phyloP scores from a whole-genome alignment of 2,888 invertebrate species.

The Thumatha senex region DNA sequence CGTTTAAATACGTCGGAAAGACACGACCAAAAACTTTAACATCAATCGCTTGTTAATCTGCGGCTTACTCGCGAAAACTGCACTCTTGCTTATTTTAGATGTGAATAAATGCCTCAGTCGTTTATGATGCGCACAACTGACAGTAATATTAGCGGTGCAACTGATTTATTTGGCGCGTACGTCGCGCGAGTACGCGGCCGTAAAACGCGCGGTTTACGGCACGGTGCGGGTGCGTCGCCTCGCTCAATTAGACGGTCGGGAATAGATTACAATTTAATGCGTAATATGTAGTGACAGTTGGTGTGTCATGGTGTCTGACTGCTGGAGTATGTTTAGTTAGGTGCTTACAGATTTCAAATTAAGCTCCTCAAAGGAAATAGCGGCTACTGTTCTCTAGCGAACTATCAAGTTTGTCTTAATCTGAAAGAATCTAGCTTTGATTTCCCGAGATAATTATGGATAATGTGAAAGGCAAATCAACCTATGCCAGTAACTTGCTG shows the following conservation, averaged over 20 bases:
- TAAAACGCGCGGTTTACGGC: slow-evolving; percentile 62
- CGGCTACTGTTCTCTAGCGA: not conserved
- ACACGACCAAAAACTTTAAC: slow-evolving; percentile 59
- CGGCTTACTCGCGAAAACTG: slow-evolving; percentile 51
- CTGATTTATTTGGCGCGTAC: slow-evolving; percentile 67
- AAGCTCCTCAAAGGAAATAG: slow-evolving; percentile 1
- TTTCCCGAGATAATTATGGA: too few species aligned
- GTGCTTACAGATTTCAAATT: not conserved
- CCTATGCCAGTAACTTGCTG: too few species aligned
- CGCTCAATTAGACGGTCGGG: slow-evolving; percentile 54
- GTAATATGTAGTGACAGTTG: slow-evolving; percentile 34
- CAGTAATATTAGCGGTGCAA: slow-evolving; percentile 68
- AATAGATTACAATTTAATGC: slow-evolving; percentile 39
- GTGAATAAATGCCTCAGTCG: slow-evolving; percentile 41
- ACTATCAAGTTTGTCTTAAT: too few species aligned
- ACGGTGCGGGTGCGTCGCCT: slow-evolving; percentile 11
- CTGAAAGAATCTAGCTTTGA: too few species aligned
- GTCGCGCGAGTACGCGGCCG: slow-evolving; percentile 40
- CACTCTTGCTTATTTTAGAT: slow-evolving; percentile 54
- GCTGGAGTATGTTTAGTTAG: slow-evolving; percentile 1
- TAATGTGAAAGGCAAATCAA: too few species aligned
- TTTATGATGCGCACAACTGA: slow-evolving; percentile 67
- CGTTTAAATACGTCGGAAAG: slow-evolving; percentile 64
- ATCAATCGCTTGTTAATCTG: slow-evolving; percentile 70
- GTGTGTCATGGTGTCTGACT: slow-evolving; percentile 9